Base-by-base conservation (phyloP, 2,888 invertebrate genomes). In the Eilema caniola region DNA sequence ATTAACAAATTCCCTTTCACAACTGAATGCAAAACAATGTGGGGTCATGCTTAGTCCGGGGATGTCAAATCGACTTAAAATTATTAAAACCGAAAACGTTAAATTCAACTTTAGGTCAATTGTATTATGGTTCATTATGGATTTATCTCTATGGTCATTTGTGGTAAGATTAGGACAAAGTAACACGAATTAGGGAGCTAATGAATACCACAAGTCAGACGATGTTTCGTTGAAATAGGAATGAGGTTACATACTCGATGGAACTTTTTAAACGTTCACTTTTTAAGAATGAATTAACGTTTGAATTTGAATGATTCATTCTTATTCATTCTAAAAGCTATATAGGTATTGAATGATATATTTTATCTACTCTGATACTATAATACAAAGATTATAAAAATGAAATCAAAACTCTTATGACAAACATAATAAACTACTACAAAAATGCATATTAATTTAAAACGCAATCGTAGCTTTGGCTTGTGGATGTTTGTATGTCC, bases 151-250 rank as follows among this genome's bases (percentile, higher is more conserved):
- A 8, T 57, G 61, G 67, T 77, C 80, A 86, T 92, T 90, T 89
- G 90, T 88, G 84, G 86, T 87, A 89, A 92, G 92, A 93, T 93
- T 93, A 93, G 92, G 84, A 89, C 88, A 88, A 91, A 92, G 92
- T 92, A 93, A 92, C 92, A 92, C 89, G 92, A 92, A 93, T 93
- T 93, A 93, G 90, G 86, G 86, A 89, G 89, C 91, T 92, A 92
- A 92, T 93, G 93, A 93, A 93, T 90, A 90, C 92, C 92, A 86
- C 92, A 92, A 93, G 92, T 92, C 91, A 89, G 88, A 80, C 85
- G 74, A 83, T 81, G 86, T 86, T 88, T 76, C 85, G 81, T 82
- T 85, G 81, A 85, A 88, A 89, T 85, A 85, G 82, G 79, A 83
- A 84, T 83, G 81, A 81, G 79, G 79, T 79, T 79, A 73, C 70